Conservation (phyloP, 2,113 vertebrate genomes). For the Nothoprocta perdicaria region DNA sequence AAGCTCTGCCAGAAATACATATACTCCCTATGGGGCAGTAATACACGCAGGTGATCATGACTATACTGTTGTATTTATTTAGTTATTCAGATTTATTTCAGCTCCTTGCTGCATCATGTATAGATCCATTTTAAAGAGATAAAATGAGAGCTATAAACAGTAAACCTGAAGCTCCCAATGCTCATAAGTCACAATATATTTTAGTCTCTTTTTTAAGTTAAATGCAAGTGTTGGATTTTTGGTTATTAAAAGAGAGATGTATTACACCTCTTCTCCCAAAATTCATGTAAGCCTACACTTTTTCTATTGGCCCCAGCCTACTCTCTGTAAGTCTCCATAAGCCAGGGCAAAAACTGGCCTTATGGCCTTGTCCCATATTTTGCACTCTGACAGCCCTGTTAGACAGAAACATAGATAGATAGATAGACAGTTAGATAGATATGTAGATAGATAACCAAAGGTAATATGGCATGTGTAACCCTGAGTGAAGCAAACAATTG, state of each 20-base stretch:
- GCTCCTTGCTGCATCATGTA: neutral
- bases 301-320: neutral
- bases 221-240: neutral
- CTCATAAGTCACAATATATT: neutral
- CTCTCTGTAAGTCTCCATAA: neutral
- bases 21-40: neutral
- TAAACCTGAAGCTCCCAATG: neutral
- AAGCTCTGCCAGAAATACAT: neutral
- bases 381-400: fast-evolving
- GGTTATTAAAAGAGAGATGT: neutral
- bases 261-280: neutral
- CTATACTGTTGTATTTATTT: neutral
- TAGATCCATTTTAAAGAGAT: neutral
- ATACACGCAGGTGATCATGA: neutral
- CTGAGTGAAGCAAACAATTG: neutral
- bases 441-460: neutral
- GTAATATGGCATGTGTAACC: neutral
- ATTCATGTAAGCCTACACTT: neutral
- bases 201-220: neutral
- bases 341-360: neutral
- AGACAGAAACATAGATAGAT: neutral
- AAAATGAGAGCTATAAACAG: neutral
- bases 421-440: no score
- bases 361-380: neutral
- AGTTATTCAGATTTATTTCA: conserved; percentile 2